Evolutionary conservation across 53 echinoderm and acorn worm species (phyloP), one percentile per base, ranked within the genome.

Genomic region (Echinometra lucunter): DNA sequence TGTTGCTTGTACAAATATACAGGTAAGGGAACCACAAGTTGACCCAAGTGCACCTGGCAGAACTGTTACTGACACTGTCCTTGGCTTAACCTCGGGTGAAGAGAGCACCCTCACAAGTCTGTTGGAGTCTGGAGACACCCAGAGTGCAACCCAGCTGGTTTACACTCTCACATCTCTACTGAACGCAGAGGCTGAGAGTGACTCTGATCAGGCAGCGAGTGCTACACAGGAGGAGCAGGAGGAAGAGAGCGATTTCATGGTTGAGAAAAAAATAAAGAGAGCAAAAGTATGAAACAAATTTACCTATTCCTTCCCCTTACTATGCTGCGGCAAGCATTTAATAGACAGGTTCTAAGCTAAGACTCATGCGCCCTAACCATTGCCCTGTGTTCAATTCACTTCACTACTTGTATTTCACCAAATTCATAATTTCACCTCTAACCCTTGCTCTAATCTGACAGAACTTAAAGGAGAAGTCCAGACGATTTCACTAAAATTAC

Each of bases 61-160:
- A 66, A 90, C 92, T 12, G 63, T 97, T 6, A 80, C 97, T 18
- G 96, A 96, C 60, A 93, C 92, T 30, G 94, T 94, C 16, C 88
- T 97, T 40, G 67, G 93, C 44, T 58, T 97, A 56, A 94, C 96
- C 27, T 92, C 95, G 2, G 94, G 95, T 44, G 94, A 98, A 57
- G 96, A 96, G 57, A 98, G 94, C n/a, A 88, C 94, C 66, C 91
- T 98, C 88, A 37, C 95, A 5, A 94, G 91, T 6, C 97, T 98
- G 53, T 32, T 98, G 44, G 91, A 69, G 58, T 94, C 96, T 3
- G 97, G 97, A 0, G 95, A 96, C 89, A 63, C 95, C 6, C 98
- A 97, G 93, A 75, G 96, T 23, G 98, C 97, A 19, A 94, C 96
- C 15, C 98, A 97, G 91, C 95, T 98, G 82, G 96, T 97, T 88